Base-by-base conservation (phyloP, 2,797 vertebrate genomes). In the Etheostoma nigrum region DNA sequence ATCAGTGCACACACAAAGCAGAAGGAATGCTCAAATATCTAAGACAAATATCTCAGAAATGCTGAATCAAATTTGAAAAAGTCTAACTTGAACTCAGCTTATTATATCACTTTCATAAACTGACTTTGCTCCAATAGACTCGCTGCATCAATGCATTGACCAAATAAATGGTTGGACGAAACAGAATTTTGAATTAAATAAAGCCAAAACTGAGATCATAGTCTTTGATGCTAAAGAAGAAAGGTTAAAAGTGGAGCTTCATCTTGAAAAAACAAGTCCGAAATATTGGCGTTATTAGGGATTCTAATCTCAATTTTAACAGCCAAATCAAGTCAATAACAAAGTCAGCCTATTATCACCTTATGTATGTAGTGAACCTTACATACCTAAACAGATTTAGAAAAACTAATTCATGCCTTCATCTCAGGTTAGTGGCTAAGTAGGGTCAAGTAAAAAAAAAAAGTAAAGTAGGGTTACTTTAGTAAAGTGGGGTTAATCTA, bases 1-100 rank as follows among this genome's bases (percentile, higher is more conserved):
- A 4, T 42, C 23, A 53, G 4, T 6, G 2, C 19, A n/a, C 10
- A 40, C 23, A 15, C 0, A 2, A 33, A 57, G 25, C 47, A n/a
- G 25, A 48, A 12, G 10, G 19, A 27, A 44, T 1, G 0, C 23
- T 72, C 13, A 30, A 19, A 66, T 49, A 21, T 53, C 49, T 57
- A 25, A 36, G 48, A 67, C 27, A n/a, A n/a, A n/a, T n/a, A n/a
- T n/a, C n/a, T n/a, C n/a, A n/a, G 5, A 68, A 68, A 55, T 47
- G 27, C 30, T 45, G 21, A 60, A 49, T 40, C 51, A 1, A 0
- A 19, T 33, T 58, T 36, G 1, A 59, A 40, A 54, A 55, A 23
- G 2, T 23, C 1, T 14, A 5, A 11, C 36, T 40, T 40, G 10
- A 11, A 16, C 59, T 10, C 21, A 3, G 40, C 59, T 16, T 61